Percentiles rank a stretch among this genome's conserved stretches.
phyloP scores from a whole-genome alignment of 2,888 invertebrate genomes.

The Cordilura impudica region DNA sequence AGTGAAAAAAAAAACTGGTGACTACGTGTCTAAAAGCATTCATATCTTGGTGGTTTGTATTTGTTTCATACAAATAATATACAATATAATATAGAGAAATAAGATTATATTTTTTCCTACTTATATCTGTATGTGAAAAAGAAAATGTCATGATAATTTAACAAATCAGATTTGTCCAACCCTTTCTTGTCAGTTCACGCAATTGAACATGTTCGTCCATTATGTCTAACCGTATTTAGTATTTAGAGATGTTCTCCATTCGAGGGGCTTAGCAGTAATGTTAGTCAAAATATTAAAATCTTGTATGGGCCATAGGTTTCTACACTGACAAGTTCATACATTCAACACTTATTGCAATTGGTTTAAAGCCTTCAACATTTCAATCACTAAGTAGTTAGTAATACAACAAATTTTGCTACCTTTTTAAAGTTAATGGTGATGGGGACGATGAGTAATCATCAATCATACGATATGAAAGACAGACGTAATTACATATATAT shows the following conservation, averaged over 20 bases:
- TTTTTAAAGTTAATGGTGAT: conserved; percentile 3
- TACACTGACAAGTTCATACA: too few relatives aligned
- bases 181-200: background rate
- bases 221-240: too few relatives aligned
- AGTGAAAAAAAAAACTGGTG: conserved; percentile 47
- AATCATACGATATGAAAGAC: conserved; percentile 48
- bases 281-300: too few relatives aligned
- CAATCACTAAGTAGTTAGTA: conserved; percentile 5
- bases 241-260: too few relatives aligned
- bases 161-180: conserved; percentile 19
- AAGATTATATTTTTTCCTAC: conserved; percentile 30
- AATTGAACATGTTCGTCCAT: too few relatives aligned
- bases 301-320: conserved; percentile 1
- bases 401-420: conserved; percentile 3
- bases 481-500: background rate
- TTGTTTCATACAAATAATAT: background rate
- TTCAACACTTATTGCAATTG: background rate
- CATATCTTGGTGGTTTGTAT: conserved; percentile 41
- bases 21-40: conserved; percentile 62
- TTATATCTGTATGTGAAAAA: background rate
- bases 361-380: conserved; percentile 31
- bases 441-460: conserved; percentile 47
- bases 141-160: background rate
- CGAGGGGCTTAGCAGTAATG: too few relatives aligned
- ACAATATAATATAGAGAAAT: background rate